These are phyloP conservation scores for Daubentonia madagascariensis DNA, from an alignment of 2,113 vertebrate genomes.

Conservation along the genomic window DNA sequence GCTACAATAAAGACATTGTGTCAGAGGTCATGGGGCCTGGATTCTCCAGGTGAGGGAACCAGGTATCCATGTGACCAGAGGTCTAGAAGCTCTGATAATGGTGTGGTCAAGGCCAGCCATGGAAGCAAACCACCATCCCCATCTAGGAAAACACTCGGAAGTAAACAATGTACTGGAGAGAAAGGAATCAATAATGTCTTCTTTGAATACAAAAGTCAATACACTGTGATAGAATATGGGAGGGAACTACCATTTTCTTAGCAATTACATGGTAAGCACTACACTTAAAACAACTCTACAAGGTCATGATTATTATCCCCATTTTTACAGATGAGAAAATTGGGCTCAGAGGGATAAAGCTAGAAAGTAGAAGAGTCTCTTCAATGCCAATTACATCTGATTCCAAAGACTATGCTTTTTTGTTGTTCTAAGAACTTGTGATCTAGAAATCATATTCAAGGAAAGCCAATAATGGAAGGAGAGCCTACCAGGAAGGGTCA, in stretches of 20 bases:
- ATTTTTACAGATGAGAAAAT: conserved; percentile 51
- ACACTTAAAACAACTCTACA: background rate
- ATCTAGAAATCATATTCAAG: background rate
- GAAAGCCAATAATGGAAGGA: background rate
- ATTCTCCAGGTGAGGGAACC: background rate
- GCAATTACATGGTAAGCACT: background rate
- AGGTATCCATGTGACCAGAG: background rate
- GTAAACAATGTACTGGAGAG: background rate
- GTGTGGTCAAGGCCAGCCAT: background rate
- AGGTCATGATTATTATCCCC: background rate
- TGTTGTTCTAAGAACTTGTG: background rate
- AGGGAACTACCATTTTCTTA: conserved; percentile 8
- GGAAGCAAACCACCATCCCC: background rate
- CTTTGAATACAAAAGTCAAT: conserved; percentile 19
- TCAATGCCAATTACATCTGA: conserved; percentile 8
- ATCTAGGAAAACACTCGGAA: conserved; percentile 15
- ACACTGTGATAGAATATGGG: background rate
- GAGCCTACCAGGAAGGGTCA: background rate
- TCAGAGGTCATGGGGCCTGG: background rate
- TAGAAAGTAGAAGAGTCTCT: background rate
- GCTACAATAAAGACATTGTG: background rate
- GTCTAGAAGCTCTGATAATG: background rate
- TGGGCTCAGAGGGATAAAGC: background rate
- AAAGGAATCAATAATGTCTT: background rate
- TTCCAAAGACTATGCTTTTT: conserved; percentile 24